phyloP scores from a whole-genome alignment of 2,113 vertebrate genomes.

The Vireo altiloquus region DNA sequence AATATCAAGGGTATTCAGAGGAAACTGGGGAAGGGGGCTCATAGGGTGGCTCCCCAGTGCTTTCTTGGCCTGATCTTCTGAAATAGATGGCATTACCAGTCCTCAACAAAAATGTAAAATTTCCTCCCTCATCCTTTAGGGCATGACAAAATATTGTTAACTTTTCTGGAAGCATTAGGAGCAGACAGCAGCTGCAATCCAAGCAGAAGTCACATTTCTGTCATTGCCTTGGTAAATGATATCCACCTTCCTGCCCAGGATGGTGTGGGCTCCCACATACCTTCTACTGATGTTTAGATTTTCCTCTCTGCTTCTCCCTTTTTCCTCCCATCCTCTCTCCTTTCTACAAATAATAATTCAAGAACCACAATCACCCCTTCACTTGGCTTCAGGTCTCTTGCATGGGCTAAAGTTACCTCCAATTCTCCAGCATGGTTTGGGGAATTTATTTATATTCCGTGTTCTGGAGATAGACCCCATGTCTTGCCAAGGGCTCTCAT shows the following conservation, averaged over 20 bases:
- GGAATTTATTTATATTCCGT: constrained; percentile 63
- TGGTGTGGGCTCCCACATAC: neutral
- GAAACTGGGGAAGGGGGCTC: neutral
- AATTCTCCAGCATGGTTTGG: constrained; percentile 9
- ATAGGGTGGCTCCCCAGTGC: neutral
- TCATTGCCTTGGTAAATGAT: neutral
- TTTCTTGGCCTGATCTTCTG: neutral
- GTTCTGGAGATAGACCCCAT: constrained; percentile 50
- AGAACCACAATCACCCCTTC: neutral
- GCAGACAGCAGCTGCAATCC: neutral
- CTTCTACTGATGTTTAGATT: neutral
- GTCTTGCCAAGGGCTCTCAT: constrained; percentile 58
- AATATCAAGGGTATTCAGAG: neutral
- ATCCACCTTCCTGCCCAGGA: neutral
- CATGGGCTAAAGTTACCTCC: constrained; percentile 39
- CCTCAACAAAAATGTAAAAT: neutral
- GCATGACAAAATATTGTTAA: neutral
- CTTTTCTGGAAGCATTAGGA: neutral
- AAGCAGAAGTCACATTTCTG: constrained; percentile 36
- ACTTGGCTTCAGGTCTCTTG: constrained; percentile 17
- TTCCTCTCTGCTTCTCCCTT: neutral
- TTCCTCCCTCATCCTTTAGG: neutral
- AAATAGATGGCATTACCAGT: constrained; percentile 21
- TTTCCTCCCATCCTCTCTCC: neutral
- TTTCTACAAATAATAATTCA: constrained; percentile 5